Conservation (phyloP, 2,888 invertebrate genomes). For the Mythimna lalbum region DNA sequence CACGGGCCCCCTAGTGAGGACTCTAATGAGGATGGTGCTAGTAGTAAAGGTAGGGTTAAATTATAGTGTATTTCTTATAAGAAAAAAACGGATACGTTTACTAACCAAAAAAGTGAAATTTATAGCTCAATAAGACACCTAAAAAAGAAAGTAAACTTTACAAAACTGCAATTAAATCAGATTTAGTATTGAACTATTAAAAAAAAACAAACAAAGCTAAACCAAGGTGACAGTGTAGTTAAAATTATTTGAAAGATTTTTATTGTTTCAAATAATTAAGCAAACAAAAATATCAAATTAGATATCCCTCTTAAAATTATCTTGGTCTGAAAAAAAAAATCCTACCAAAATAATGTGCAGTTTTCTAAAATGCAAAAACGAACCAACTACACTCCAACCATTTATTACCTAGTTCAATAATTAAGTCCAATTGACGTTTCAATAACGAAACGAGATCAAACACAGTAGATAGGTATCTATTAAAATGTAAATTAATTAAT, state of each 20-base stretch:
- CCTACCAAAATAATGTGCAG: no score
- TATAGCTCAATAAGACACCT: neutral
- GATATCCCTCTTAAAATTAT: no score
- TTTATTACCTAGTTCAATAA: constrained; percentile 13
- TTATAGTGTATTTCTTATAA: constrained; percentile 5
- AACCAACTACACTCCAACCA: neutral
- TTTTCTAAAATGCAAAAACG: neutral
- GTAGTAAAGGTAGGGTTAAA: constrained; percentile 83
- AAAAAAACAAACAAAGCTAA: neutral
- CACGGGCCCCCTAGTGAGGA: constrained; percentile 90
- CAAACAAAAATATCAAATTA: no score
- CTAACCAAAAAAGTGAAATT: neutral
- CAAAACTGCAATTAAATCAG: neutral
- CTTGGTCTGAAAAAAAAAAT: neutral
- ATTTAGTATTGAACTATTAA: neutral
- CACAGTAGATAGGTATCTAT: constrained; percentile 20
- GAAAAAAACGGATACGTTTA: neutral
- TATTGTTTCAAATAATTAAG: no score
- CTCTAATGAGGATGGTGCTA: constrained; percentile 89
- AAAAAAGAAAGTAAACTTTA: neutral
- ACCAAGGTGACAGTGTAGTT: neutral
- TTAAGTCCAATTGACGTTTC: constrained; percentile 22
- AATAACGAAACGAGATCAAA: constrained; percentile 18
- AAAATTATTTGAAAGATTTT: no score
- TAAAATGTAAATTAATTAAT: constrained; percentile 47